A percentile compares a stretch with the other conserved stretches of the same genome.
Evolutionary conservation across 1,140 invertebrate genomes (phyloP).

Genomic region (Anastrepha ludens): DNA sequence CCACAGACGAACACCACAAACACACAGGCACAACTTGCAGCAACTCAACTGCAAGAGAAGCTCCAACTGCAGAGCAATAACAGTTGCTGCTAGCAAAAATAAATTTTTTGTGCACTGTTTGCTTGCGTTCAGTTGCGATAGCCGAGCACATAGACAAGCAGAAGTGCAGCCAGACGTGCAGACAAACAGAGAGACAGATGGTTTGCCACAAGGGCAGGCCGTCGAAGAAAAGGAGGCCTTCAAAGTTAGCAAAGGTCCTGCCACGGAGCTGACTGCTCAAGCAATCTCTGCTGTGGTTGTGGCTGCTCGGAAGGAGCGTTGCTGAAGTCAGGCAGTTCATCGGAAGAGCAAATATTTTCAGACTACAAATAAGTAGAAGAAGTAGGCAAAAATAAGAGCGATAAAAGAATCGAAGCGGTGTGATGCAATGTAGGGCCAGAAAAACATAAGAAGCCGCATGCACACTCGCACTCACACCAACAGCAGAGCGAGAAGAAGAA

Average conservation of each 20-base stretch:
- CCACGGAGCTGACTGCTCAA: background rate
- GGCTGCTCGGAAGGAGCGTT: background rate
- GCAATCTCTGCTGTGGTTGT: background rate
- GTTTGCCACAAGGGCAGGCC: background rate
- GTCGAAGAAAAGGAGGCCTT: background rate
- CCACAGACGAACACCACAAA: background rate
- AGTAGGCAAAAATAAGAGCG: too few relatives aligned
- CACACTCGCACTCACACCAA: background rate
- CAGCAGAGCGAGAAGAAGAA: background rate
- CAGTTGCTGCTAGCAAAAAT: background rate
- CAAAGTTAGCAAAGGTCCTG: conserved; percentile 6
- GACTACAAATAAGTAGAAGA: background rate
- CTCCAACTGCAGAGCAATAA: background rate
- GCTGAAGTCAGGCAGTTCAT: conserved; percentile 24
- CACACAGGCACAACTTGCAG: conserved; percentile 10
- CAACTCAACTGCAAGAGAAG: background rate
- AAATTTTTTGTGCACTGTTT: background rate
- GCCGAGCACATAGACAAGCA: background rate
- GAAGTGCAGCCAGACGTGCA: background rate
- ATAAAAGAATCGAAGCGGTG: background rate
- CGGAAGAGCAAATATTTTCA: conserved; percentile 33
- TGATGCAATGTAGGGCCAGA: background rate
- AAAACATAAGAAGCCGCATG: background rate
- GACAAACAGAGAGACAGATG: background rate
- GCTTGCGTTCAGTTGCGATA: background rate